Evolutionary conservation across 2,113 vertebrate species (phyloP).

Genomic region (Pedionomus torquatus): DNA sequence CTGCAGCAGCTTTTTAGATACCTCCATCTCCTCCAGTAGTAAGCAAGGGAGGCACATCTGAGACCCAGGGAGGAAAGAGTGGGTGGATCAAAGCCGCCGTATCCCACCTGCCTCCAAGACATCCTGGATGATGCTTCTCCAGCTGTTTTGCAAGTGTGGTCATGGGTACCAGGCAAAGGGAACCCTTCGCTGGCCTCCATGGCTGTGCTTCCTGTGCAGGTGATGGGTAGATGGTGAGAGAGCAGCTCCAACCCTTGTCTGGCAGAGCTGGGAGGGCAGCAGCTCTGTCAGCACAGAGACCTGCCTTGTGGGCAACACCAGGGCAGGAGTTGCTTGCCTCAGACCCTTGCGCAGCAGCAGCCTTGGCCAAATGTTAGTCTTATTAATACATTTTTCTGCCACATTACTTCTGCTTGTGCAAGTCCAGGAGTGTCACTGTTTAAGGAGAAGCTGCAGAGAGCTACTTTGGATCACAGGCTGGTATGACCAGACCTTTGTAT

Average conservation of each 20-base stretch:
- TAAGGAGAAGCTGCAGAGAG: not conserved
- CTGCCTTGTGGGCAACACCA: accelerated
- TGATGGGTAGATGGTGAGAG: not conserved
- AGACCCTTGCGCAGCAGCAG: not conserved
- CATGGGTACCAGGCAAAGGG: not conserved
- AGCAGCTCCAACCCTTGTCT: not conserved
- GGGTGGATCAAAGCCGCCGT: not conserved
- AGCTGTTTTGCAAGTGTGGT: not conserved
- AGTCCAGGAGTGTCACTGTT: not conserved
- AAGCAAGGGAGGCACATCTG: not conserved
- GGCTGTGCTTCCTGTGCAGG: accelerated
- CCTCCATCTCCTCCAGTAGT: not conserved
- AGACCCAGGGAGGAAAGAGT: not conserved
- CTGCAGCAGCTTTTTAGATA: not conserved
- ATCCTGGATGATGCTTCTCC: not conserved
- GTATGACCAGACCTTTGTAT: not conserved
- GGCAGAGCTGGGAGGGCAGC: not conserved
- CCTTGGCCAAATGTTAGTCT: not conserved
- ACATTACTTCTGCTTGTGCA: not conserved
- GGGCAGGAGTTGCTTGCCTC: not conserved
- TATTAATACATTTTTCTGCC: not conserved
- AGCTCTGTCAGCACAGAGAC: not conserved
- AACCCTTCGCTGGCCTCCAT: not conserved
- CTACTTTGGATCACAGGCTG: not conserved
- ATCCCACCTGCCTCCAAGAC: not conserved